phyloP scores from a whole-genome alignment of 64 coral and sea anemone species.

The Dendronephthya gigantea region DNA sequence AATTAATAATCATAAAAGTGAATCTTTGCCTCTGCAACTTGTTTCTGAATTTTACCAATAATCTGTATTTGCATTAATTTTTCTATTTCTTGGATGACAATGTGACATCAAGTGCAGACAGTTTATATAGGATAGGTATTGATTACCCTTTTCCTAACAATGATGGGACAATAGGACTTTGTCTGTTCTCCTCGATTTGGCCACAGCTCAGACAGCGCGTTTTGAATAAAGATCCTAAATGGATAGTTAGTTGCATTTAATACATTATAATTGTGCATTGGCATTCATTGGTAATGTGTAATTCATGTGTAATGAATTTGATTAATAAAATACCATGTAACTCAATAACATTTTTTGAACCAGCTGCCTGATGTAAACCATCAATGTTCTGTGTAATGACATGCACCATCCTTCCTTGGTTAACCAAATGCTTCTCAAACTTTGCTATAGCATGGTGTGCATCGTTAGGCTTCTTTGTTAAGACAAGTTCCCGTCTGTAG shows the following conservation, averaged over 20 bases:
- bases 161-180: slow-evolving; percentile 73
- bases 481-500: slow-evolving; percentile 75
- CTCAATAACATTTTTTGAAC: slow-evolving; percentile 71
- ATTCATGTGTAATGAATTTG: too few relatives aligned
- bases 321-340: slow-evolving; percentile 90
- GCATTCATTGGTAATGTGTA: too few relatives aligned
- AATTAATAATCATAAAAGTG: too few relatives aligned
- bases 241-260: too few relatives aligned
- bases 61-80: too few relatives aligned
- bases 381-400: slow-evolving; percentile 98
- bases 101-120: too few relatives aligned
- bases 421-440: slow-evolving; percentile 56
- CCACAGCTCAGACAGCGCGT: slow-evolving; percentile 62
- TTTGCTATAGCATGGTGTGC: slow-evolving; percentile 84
- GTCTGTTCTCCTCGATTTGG: slow-evolving; percentile 50
- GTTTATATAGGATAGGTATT: too few relatives aligned
- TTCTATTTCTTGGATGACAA: too few relatives aligned
- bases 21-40: too few relatives aligned
- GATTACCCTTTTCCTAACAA: slow-evolving; percentile 60
- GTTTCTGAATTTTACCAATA: too few relatives aligned
- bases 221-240: slow-evolving; percentile 82
- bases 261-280: too few relatives aligned
- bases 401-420: slow-evolving; percentile 37
- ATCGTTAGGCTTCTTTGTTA: slow-evolving; percentile 77
- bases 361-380: slow-evolving; percentile 77